Evolutionary conservation across 2,797 vertebrate species (phyloP).

Genomic region (Eleutherodactylus coqui): DNA sequence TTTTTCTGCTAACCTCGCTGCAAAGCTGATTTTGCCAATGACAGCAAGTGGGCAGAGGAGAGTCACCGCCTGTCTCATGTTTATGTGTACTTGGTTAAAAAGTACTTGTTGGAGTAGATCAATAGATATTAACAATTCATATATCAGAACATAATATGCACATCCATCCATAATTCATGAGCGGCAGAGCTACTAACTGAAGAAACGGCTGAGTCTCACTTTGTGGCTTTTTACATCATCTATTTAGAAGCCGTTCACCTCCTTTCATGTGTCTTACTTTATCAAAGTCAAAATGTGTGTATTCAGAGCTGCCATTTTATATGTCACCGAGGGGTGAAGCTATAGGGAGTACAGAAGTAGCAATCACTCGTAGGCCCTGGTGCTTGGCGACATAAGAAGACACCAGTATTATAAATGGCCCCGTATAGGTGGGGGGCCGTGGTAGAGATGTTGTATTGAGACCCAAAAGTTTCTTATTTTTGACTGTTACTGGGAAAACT

Average conservation of each 20-base stretch:
- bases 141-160: conserved; percentile 41
- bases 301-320: conserved; percentile 11
- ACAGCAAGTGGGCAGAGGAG: not conserved
- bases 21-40: not conserved
- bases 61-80: conserved; percentile 24
- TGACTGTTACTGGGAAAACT: too few species aligned
- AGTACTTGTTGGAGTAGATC: conserved; percentile 60
- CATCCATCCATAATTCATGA: conserved; percentile 53
- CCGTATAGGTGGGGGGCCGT: too few species aligned
- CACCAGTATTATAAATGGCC: too few species aligned
- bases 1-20: not conserved
- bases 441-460: too few species aligned
- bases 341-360: too few species aligned
- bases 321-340: not conserved
- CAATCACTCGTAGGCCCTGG: too few species aligned
- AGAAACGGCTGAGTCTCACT: conserved; percentile 28
- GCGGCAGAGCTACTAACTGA: conserved; percentile 30
- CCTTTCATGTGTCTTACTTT: conserved; percentile 47
- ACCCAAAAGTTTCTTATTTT: too few species aligned
- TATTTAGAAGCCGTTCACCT: conserved; percentile 28
- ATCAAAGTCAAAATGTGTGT: conserved; percentile 39
- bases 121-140: conserved; percentile 63
- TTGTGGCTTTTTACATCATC: conserved; percentile 34
- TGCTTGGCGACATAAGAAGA: too few species aligned
- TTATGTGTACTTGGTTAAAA: conserved; percentile 60